Evolutionary conservation across 2,113 vertebrate genomes (phyloP).

Genomic region (Corynorhinus townsendii): DNA sequence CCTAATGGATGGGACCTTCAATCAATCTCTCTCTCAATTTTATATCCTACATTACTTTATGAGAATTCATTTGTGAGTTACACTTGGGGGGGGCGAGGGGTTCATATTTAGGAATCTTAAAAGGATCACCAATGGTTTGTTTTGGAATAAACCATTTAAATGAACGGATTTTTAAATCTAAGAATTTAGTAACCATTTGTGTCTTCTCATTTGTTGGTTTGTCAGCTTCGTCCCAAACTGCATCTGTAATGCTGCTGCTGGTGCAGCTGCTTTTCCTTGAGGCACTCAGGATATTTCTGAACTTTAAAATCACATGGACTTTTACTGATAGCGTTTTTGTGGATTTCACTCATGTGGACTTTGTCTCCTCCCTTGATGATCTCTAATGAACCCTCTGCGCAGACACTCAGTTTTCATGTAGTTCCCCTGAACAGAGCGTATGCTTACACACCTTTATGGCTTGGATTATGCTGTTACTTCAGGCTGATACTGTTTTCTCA

Average conservation of each 20-base stretch:
- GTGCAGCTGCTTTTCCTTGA: background rate
- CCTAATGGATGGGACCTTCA: background rate
- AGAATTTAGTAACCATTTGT: constrained; percentile 4
- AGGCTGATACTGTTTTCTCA: background rate
- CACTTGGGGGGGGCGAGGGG: background rate
- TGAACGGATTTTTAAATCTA: constrained; percentile 1
- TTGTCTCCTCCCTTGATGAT: background rate
- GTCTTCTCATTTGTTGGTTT: constrained; percentile 17
- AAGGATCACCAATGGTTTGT: background rate
- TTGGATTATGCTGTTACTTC: background rate
- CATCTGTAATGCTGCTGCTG: background rate
- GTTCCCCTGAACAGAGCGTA: background rate
- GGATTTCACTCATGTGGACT: background rate
- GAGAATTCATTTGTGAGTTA: background rate
- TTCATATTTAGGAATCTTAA: background rate
- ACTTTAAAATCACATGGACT: background rate
- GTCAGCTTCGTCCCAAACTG: background rate
- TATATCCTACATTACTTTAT: background rate
- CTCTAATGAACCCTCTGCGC: background rate
- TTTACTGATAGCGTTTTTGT: background rate
- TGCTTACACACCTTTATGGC: background rate
- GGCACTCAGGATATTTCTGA: background rate
- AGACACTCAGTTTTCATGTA: background rate
- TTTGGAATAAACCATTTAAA: background rate
- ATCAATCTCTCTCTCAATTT: background rate